Conservation (phyloP, 2,797 vertebrate species). For the Periophthalmus magnuspinnatus region DNA sequence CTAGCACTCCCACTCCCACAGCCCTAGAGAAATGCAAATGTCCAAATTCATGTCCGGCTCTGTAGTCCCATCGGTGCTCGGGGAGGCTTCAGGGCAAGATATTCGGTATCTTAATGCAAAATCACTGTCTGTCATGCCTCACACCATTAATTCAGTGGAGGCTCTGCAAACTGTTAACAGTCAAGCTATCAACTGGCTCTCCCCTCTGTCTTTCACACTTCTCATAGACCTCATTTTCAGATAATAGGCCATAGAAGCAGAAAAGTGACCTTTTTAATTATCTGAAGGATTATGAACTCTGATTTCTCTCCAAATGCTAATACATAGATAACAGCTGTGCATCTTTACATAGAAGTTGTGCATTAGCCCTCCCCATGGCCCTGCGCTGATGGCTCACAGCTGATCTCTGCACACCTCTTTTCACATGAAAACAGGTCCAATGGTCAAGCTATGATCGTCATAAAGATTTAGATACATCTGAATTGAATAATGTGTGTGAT, state of each 20-base stretch:
- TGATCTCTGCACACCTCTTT: slow-evolving; percentile 72
- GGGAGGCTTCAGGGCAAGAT: slow-evolving; percentile 42
- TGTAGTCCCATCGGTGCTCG: slow-evolving; percentile 42
- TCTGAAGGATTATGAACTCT: slow-evolving; percentile 62
- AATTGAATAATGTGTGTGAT: background rate
- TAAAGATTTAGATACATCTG: slow-evolving; percentile 18
- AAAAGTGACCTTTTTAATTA: slow-evolving; percentile 65
- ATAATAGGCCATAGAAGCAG: slow-evolving; percentile 48
- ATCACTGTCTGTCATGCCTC: slow-evolving; percentile 57
- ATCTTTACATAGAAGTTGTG: slow-evolving; percentile 56
- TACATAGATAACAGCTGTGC: slow-evolving; percentile 52
- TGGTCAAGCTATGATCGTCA: slow-evolving; percentile 41
- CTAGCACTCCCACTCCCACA: slow-evolving; percentile 36
- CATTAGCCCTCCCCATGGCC: slow-evolving; percentile 59
- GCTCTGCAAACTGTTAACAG: slow-evolving; percentile 57
- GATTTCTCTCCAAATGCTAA: slow-evolving; percentile 60
- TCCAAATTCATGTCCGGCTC: slow-evolving; percentile 45
- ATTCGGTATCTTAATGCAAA: slow-evolving; percentile 51
- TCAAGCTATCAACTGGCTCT: slow-evolving; percentile 38
- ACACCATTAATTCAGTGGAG: slow-evolving; percentile 52
- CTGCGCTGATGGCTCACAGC: slow-evolving; percentile 63
- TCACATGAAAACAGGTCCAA: slow-evolving; percentile 56
- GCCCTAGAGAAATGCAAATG: slow-evolving; percentile 53
- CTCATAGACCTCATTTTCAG: slow-evolving; percentile 49
- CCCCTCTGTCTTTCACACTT: slow-evolving; percentile 30